phyloP scores from a whole-genome alignment of 2,113 vertebrate genomes.

The Rhinolophus ferrumequinum region DNA sequence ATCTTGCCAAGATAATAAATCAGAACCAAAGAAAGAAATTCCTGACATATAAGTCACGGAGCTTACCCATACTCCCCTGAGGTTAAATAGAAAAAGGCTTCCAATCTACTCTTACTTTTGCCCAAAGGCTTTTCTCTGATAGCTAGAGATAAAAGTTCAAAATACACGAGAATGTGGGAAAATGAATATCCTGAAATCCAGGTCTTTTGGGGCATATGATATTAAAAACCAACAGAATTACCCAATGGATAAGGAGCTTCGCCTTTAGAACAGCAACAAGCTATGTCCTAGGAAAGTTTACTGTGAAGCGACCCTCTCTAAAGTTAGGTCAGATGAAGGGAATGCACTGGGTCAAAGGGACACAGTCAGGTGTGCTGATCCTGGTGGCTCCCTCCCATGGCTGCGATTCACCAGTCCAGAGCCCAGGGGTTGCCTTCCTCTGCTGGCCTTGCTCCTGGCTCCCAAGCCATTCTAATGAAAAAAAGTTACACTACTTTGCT shows the following conservation, averaged over 20 bases:
- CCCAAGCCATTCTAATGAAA: not conserved
- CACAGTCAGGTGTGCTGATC: not conserved
- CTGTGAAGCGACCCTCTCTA: not conserved
- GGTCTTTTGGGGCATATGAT: not conserved
- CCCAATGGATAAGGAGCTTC: not conserved
- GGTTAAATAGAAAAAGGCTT: slow-evolving; percentile 1
- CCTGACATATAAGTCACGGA: not conserved
- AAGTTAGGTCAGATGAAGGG: not conserved
- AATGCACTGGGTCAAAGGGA: not conserved
- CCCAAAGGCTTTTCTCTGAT: not conserved
- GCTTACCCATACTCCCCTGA: not conserved
- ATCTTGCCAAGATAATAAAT: slow-evolving; percentile 48
- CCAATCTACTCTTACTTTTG: not conserved
- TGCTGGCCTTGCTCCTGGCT: not conserved
- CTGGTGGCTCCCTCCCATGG: not conserved
- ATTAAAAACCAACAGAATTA: not conserved
- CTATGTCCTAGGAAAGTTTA: not conserved
- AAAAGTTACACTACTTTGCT: not conserved
- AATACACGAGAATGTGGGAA: not conserved
- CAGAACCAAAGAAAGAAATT: slow-evolving; percentile 15
- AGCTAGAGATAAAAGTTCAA: not conserved
- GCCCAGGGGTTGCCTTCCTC: not conserved
- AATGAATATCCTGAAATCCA: not conserved
- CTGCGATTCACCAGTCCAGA: too few relatives aligned
- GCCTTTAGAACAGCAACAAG: not conserved